Base-by-base conservation (phyloP, 2,888 invertebrate species). In the Halictus quadricinctus region DNA sequence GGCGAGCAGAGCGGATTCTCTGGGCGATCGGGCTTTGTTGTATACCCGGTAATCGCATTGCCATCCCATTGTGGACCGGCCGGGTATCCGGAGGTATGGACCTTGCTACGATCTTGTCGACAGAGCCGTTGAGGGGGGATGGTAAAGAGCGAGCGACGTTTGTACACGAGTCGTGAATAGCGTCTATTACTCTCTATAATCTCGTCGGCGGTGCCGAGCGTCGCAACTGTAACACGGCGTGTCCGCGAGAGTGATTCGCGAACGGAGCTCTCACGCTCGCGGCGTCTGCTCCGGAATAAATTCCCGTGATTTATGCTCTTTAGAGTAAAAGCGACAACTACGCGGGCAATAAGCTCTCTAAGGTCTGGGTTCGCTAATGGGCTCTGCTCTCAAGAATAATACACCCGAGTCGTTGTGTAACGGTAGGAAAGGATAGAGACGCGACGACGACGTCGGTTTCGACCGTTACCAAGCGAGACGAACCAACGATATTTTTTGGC, bases 181-280 rank as follows among this genome's bases (percentile, higher is more conserved):
- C 29, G 36, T 66, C 10, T 66, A 64, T 66, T 66, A 66, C 36
- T 18, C 66, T 36, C 36, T 18, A 36, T 66, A 66, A 66, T 66
- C 66, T 66, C 66, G 66, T 36, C 36, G 18, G 36, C 2, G 7
- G 66, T 36, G 36, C 21, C 36, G 29, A 36, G 66, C 66, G 21
- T 36, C 36, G 36, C 29, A 66, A 36, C 66, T 7, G 36, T 36
- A 66, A 66, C 64, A 13, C 64, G 15, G 7, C 29, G 64, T 64
- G 64, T 64, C 29, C 64, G 29, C 64, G 64, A 64, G 64, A 64
- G 13, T 64, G 64, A 64, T 64, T 29, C 64, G 64, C 64, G 64
- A 64, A 29, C 15, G 7, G 29, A 29, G 29, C 29, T 66, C 36
- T 66, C 18, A 36, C 66, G 18, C 66, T 66, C 36, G 36, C 66